Conservation (phyloP, 2,888 invertebrate genomes). For the Drosophila atroscutellata region DNA sequence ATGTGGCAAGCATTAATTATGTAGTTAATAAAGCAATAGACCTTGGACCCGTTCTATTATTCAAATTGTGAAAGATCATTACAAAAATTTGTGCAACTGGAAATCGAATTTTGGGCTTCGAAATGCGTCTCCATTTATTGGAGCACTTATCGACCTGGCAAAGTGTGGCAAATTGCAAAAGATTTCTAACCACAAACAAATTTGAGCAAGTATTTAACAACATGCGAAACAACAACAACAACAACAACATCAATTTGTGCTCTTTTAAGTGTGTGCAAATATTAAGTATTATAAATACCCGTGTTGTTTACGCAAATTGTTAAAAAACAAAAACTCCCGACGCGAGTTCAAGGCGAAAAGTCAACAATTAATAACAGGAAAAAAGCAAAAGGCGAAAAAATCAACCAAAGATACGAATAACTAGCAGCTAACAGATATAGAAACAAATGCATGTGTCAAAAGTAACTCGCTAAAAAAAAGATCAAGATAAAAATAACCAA, state of each 20-base stretch:
- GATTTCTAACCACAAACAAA: background rate
- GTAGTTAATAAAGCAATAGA: background rate
- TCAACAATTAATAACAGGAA: slow-evolving; percentile 42
- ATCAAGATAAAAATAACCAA: slow-evolving; percentile 1
- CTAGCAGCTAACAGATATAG: slow-evolving; percentile 14
- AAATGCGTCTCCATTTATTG: background rate
- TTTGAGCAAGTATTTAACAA: background rate
- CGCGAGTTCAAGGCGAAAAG: slow-evolving; percentile 41
- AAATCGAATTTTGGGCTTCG: background rate
- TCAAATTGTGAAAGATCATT: background rate
- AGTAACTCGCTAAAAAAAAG: slow-evolving; percentile 44
- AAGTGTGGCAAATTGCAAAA: background rate
- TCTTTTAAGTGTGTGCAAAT: slow-evolving; percentile 36
- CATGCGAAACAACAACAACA: background rate
- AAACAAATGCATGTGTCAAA: slow-evolving; percentile 5
- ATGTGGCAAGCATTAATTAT: slow-evolving; percentile 32
- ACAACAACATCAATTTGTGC: background rate
- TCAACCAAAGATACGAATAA: slow-evolving; percentile 9
- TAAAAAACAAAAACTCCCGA: slow-evolving; percentile 46
- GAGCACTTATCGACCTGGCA: background rate
- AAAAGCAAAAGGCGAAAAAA: slow-evolving; percentile 11
- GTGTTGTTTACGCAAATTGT: slow-evolving; percentile 64
- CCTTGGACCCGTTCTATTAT: slow-evolving; percentile 13
- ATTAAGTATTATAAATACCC: slow-evolving; percentile 24
- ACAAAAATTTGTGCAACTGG: background rate